Evolutionary conservation across 1,140 invertebrate species (phyloP).

Genomic region (Ostrea edulis): DNA sequence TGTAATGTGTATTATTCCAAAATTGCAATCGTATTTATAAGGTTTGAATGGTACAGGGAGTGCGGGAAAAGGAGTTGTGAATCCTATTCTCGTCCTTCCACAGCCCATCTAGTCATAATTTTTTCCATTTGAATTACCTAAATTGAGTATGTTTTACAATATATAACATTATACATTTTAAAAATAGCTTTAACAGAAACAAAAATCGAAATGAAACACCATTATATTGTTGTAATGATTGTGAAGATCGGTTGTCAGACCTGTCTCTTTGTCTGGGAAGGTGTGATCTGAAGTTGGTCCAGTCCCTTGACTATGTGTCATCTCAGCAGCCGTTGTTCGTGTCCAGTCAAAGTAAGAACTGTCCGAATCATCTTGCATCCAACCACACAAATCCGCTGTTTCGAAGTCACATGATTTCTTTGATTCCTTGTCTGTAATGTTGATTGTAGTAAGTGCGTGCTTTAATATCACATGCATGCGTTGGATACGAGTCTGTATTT

Average conservation of each 20-base stretch:
- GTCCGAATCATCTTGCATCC: not conserved
- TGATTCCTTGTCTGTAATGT: not conserved
- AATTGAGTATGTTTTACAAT: no score
- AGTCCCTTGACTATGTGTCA: not conserved
- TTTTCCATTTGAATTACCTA: no score
- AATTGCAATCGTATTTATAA: no score
- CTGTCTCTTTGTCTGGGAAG: not conserved
- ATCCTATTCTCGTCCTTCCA: no score
- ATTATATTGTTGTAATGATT: no score
- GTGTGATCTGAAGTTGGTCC: not conserved
- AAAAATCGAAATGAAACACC: no score
- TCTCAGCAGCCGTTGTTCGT: not conserved
- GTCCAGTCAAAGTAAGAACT: not conserved
- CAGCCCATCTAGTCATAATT: no score
- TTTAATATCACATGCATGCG: not conserved
- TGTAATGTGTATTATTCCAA: no score
- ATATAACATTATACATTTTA: no score
- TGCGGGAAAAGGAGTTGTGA: no score
- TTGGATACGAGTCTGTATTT: not conserved
- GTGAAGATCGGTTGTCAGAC: not conserved
- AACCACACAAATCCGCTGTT: not conserved
- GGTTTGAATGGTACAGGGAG: no score
- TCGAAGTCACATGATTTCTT: not conserved
- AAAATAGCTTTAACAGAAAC: no score
- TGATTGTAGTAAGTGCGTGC: not conserved